Evolutionary conservation across 1,140 invertebrate genomes (phyloP), one percentile per base, ranked within the genome.

Genomic region (Microvelia longipes): DNA sequence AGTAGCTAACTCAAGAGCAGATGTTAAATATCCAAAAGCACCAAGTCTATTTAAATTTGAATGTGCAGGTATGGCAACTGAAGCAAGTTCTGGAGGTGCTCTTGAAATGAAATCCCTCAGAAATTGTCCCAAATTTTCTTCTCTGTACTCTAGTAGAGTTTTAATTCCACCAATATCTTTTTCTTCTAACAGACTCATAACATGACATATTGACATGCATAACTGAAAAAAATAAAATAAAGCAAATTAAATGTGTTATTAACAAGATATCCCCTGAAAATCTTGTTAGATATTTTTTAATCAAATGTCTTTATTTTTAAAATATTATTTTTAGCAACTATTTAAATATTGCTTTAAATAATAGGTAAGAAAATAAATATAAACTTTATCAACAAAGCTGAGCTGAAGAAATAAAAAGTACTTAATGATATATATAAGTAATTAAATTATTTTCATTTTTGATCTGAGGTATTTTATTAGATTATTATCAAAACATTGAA

Each of bases 141-240:
- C 25, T 50, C 71, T 29, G 27, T 29, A 70, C 28, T 19, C 62
- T n/a, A 72, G 25, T 25, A 70, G 24, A 19, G 27, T 68, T 68
- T 70, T 26, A 15, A 73, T 24, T 25, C 64, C 69, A 15, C 27
- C 15, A 5, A 71, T 15, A 66, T 73, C 72, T 67, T 70, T 68
- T 27, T 29, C 19, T 14, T 67, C 68, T 2, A 68, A 15, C 24
- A 73, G 28, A 14, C 27, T 35, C 15, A 60, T 25, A 19, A 73
- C 25, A 30, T 73, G 70, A 29, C 72, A 73, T n/a, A 73, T 60
- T 2, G 65, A 65, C 5, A 66, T 28, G 61, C 72, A 73, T 25
- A 73, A 61, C 70, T 72, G 60, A 26, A 61, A 69, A 65, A 65
- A 24, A 63, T 1, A 62, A 1, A 28, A 64, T 28, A 65, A 64